Base-by-base conservation (phyloP, 2,888 invertebrate species). In the Melikaiella ostensackeni region DNA sequence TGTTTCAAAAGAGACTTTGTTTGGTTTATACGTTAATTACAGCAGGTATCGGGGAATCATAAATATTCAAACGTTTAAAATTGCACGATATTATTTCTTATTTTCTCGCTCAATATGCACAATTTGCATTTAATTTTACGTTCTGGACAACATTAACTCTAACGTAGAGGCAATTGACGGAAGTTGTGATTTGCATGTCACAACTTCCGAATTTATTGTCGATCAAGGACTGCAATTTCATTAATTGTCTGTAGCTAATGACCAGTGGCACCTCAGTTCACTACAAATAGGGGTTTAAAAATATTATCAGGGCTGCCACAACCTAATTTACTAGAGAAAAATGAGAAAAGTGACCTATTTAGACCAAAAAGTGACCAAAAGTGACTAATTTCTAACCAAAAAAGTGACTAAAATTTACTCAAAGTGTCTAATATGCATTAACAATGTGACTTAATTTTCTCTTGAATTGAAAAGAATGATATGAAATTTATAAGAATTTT, bases 171-270 rank as follows among this genome's bases (percentile, higher is more conserved):
- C 50, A 70, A 70, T 70, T 70, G 46, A 50, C 50, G n/a, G 46
- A 70, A 70, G 46, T 30, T 70, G 46, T 66, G 42, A 70, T 70
- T 70, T 70, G 46, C 70, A 50, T 30, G 70, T 70, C 70, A 50
- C n/a, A 50, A 8, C 30, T n/a, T 50, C 50, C 46, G 30, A 70
- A 70, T 70, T 70, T 70, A 70, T 70, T 19, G 8, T n/a, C n/a
- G 0, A 27, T 66, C 27, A 70, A 50, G 2, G 27, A 70, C 70
- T 50, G 30, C 30, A 70, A 42, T 66, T 66, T 66, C 27, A 66
- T 24, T 42, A 46, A 66, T 24, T 66, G 64, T 42, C 16, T 27
- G 64, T 63, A n/a, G 35, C 35, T 63, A 63, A 35, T 35, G 35
- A 63, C 19, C 19, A 19, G 33, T 33, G 7, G 35, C 21, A 63